Percentiles rank a stretch among this genome's conserved stretches.
Conservation (phyloP, 2,888 invertebrate genomes). For the Drosophila emarginata region DNA sequence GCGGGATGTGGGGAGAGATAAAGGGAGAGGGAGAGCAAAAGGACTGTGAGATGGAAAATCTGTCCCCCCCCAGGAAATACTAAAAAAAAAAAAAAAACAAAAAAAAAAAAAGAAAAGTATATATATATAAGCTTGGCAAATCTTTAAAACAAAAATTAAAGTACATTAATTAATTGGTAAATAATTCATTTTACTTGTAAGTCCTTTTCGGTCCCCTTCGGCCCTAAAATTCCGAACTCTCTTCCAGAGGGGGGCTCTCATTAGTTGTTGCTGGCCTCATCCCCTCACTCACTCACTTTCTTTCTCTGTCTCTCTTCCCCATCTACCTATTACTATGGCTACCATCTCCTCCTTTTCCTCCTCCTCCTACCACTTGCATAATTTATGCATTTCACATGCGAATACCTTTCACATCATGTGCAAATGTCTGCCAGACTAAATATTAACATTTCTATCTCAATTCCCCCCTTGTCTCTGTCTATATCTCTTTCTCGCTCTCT, state of each 20-base stretch:
- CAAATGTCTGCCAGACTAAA: slow-evolving; percentile 25
- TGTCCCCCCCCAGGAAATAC: slow-evolving; percentile 33
- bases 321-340: too few species aligned
- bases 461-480: background rate
- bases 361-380: slow-evolving; percentile 20
- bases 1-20: slow-evolving; percentile 15
- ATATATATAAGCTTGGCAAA: background rate
- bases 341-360: background rate
- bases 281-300: too few species aligned
- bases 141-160: slow-evolving; percentile 58
- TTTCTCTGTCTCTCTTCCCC: background rate
- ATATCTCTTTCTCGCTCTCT: background rate
- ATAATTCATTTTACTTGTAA: slow-evolving; percentile 56
- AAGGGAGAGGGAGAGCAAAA: background rate
- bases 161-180: slow-evolving; percentile 75
- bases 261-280: slow-evolving; percentile 13
- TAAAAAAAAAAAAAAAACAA: background rate
- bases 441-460: slow-evolving; percentile 36
- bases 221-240: background rate
- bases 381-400: slow-evolving; percentile 59
- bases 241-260: slow-evolving; percentile 25
- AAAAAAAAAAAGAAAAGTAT: background rate
- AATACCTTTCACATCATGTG: slow-evolving; percentile 27
- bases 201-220: background rate
- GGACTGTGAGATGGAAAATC: slow-evolving; percentile 1